Base-by-base conservation (phyloP, 2,888 invertebrate genomes). In the Imbricaverruca yamaguchii region DNA sequence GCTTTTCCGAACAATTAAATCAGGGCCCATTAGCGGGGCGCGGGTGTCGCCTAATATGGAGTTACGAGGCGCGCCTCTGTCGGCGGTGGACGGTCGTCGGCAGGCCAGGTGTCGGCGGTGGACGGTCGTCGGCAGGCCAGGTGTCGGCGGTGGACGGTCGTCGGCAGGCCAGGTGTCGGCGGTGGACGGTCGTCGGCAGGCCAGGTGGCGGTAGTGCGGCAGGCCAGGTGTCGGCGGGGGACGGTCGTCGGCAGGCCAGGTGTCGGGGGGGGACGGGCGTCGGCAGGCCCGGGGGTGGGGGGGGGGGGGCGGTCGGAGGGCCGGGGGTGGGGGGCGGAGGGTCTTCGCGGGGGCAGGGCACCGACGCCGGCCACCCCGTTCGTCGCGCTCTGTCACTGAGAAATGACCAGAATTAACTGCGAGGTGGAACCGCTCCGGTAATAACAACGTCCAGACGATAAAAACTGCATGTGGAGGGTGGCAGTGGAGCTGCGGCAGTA, bases 371-470 rank as follows among this genome's bases (percentile, higher is more conserved):
- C 3, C 12, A 59, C 21, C 21, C 55, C 74, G 39, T 53, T 53
- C 74, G 69, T 23, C 74, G 74, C 53, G 8, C 39, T 11, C 39
- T 69, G 69, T 13, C 69, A 69, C 39, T 69, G 69, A 55, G 23
- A 74, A 74, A 55, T 74, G 74, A 55, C 74, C 53, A 21, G 55
- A 74, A 81, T 57, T 78, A 63, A 61, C 53, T 78, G 77, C 59
- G 59, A 77, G 59, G 15, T n/a, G 65, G 39, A 67, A 23, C 53
- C 12, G 65, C 56, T 11, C 18, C 61, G 25, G 63, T 23, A 7
- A 53, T 57, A 67, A 74, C 53, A 53, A 59, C 57, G 7, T 59
- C 61, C n/a, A 23, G 61, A 21, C 61, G 69, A 21, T 59, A 81
- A 81, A 74, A 74, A 39, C 57, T 9, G 11, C 15, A 21, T 78